Evolutionary conservation across 2,113 vertebrate species (phyloP).

Genomic region (Zapornia atra): DNA sequence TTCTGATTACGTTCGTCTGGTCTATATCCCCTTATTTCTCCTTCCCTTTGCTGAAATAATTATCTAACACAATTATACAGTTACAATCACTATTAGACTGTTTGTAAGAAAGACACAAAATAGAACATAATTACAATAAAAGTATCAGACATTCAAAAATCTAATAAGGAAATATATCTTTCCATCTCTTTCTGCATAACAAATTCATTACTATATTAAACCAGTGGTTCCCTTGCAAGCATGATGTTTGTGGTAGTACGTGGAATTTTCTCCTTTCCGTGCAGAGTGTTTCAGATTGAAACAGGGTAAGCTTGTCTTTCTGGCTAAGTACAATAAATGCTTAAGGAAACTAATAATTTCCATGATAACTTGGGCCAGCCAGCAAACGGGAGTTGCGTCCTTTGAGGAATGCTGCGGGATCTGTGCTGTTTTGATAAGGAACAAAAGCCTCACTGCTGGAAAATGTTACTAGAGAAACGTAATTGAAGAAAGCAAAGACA

Average conservation of each 20-base stretch:
- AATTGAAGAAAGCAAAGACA: conserved; percentile 23
- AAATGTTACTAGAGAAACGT: conserved; percentile 15
- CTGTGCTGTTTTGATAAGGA: conserved; percentile 14
- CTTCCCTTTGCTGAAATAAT: background rate
- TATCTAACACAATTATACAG: background rate
- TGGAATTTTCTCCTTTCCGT: background rate
- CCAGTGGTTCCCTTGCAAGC: conserved; percentile 23
- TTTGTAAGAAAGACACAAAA: background rate
- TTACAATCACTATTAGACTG: background rate
- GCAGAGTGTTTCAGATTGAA: background rate
- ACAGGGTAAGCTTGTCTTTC: conserved; percentile 53
- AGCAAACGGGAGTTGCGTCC: background rate
- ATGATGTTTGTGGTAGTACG: background rate
- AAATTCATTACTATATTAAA: conserved; percentile 50
- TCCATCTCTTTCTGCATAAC: conserved; percentile 20
- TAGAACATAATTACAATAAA: background rate
- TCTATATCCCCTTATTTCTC: background rate
- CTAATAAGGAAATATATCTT: conserved; percentile 29
- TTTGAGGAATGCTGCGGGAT: conserved; percentile 19
- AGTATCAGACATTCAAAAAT: conserved; percentile 30
- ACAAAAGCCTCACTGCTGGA: conserved; percentile 14
- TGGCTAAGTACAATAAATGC: conserved; percentile 11
- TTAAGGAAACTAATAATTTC: conserved; percentile 56
- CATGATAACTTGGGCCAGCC: conserved; percentile 23
- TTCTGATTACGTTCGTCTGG: background rate